Evolutionary conservation across 53 echinoderm and acorn worm genomes (phyloP).

Genomic region (Stichopus horrens): DNA sequence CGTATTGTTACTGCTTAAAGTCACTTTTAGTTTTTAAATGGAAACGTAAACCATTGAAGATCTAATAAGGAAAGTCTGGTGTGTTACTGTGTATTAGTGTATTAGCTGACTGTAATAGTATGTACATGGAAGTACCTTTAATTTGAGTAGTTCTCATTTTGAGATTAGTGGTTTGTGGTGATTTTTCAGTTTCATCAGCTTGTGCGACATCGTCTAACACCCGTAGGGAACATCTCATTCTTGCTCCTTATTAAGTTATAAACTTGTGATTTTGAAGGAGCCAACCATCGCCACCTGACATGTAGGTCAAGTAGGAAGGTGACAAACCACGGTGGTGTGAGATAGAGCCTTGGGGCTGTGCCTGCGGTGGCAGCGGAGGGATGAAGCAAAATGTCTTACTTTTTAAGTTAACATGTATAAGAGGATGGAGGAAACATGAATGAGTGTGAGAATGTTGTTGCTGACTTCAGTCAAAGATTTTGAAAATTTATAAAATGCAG

Average conservation of each 20-base stretch:
- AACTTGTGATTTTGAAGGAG: constrained; percentile 4
- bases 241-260: constrained; percentile 21
- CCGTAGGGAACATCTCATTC: constrained; percentile 28
- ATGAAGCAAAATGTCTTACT: constrained; percentile 23
- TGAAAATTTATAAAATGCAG: background rate
- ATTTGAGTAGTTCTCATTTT: background rate
- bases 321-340: constrained; percentile 4
- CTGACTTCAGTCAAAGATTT: background rate
- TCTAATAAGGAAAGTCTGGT: too few relatives aligned
- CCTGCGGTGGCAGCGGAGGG: background rate
- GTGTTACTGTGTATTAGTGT: too few relatives aligned
- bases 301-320: constrained; percentile 33
- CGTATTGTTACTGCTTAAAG: too few relatives aligned
- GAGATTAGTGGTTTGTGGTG: background rate
- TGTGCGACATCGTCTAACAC: background rate
- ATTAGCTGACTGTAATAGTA: too few relatives aligned
- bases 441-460: background rate
- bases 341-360: constrained; percentile 19
- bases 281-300: constrained; percentile 12
- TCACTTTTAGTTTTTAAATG: too few relatives aligned
- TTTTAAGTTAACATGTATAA: background rate
- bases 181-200: background rate
- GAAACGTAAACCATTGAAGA: too few relatives aligned
- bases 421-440: constrained; percentile 7
- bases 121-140: too few relatives aligned